Percentiles rank a stretch among this genome's conserved stretches.
phyloP scores from a whole-genome alignment of 2,797 vertebrate species.

The Antennarius maculatus region DNA sequence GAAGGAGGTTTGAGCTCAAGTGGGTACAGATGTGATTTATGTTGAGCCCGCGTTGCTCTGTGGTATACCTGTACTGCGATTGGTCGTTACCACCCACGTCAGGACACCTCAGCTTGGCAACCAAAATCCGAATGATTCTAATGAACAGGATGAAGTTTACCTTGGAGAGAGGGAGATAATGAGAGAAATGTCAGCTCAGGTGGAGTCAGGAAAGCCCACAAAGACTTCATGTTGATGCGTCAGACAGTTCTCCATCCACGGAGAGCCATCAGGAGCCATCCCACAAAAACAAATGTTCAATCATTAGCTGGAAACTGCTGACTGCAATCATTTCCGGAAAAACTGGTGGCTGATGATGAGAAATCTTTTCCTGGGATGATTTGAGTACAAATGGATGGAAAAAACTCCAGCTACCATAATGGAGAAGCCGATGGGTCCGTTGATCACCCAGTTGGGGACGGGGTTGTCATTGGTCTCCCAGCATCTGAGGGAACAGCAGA shows the following conservation, averaged over 20 bases:
- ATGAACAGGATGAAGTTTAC: conserved; percentile 92
- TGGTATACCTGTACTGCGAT: conserved; percentile 88
- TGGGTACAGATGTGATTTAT: not conserved
- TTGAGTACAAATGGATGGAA: too few species aligned
- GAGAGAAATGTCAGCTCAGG: not conserved
- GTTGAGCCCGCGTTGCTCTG: not conserved
- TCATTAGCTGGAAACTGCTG: too few species aligned
- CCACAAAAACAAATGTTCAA: too few species aligned
- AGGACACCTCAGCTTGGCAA: conserved; percentile 90
- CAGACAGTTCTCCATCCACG: conserved; percentile 11
- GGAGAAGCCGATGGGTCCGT: conserved; percentile 88
- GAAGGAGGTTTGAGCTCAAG: too few species aligned
- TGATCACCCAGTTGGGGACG: conserved; percentile 90
- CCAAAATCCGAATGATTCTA: conserved; percentile 89
- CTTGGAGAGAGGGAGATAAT: conserved; percentile 65
- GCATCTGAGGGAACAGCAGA: conserved; percentile 78
- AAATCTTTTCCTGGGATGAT: too few species aligned
- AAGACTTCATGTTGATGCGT: not conserved
- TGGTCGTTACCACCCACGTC: conserved; percentile 89
- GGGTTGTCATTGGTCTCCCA: conserved; percentile 92
- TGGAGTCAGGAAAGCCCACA: too few species aligned
- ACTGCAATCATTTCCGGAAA: too few species aligned
- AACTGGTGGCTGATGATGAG: too few species aligned
- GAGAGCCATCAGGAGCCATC: not conserved
- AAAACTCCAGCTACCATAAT: conserved; percentile 81